A percentile compares a stretch with the other conserved stretches of the same genome.
Conservation (phyloP, 2,797 vertebrate species). For the Gallinago solitaria region DNA sequence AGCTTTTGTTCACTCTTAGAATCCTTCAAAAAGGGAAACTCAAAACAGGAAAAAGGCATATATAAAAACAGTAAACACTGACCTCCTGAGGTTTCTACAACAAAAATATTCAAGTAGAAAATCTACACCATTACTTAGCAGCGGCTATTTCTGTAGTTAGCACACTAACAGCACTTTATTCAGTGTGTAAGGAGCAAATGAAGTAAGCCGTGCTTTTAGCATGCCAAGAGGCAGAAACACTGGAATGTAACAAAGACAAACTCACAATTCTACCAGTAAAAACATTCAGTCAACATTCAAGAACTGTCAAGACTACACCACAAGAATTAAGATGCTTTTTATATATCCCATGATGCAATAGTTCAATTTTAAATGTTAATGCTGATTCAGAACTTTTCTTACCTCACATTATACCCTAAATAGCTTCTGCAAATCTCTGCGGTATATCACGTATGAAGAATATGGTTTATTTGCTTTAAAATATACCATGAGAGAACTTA, state of each 20-base stretch:
- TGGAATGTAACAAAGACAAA: constrained; percentile 97
- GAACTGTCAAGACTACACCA: constrained; percentile 80
- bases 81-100: constrained; percentile 97
- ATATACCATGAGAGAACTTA: constrained; percentile 17
- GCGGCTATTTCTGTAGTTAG: constrained; percentile 91
- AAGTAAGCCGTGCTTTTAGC: constrained; percentile 85
- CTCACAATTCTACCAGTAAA: constrained; percentile 78
- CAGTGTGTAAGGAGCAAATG: constrained; percentile 84
- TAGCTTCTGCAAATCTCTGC: constrained; percentile 76
- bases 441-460: constrained; percentile 52
- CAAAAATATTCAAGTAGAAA: constrained; percentile 99
- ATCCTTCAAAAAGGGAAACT: constrained; percentile 84
- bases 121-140: constrained; percentile 92
- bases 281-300: constrained; percentile 86
- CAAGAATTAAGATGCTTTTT: constrained; percentile 78
- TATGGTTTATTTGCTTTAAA: constrained; percentile 52
- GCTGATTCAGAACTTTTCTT: constrained; percentile 65
- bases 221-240: constrained; percentile 90
- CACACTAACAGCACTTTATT: constrained; percentile 85
- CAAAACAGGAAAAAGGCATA: constrained; percentile 86
- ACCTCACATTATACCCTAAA: constrained; percentile 71
- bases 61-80: constrained; percentile 91
- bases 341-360: constrained; percentile 87
- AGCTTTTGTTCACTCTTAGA: constrained; percentile 82
- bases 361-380: constrained; percentile 71